Percentiles rank a stretch among this genome's conserved stretches.
phyloP scores from a whole-genome alignment of 2,888 invertebrate species.

The Pyrrhia umbra region DNA sequence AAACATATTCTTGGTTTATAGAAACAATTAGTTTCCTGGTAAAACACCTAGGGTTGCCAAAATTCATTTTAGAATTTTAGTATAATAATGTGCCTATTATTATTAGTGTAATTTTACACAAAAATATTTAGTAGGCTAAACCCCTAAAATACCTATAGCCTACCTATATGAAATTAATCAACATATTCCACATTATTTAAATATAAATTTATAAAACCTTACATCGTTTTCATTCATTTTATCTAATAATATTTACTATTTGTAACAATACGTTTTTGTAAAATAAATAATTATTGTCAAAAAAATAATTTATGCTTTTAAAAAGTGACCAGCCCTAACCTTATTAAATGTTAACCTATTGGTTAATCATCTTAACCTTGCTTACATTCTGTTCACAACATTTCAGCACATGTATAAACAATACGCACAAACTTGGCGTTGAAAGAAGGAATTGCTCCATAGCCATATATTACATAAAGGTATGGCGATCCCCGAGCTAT shows the following conservation, averaged over 20 bases:
- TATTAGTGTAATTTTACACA: too few relatives aligned
- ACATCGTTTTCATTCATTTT: too few relatives aligned
- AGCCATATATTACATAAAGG: constrained; percentile 29
- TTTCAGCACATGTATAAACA: constrained; percentile 63
- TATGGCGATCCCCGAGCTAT: constrained; percentile 41
- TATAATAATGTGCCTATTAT: too few relatives aligned
- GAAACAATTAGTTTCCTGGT: constrained; percentile 58
- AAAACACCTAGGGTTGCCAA: constrained; percentile 11
- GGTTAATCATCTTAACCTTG: constrained; percentile 60
- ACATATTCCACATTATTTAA: too few relatives aligned
- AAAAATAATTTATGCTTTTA: not conserved
- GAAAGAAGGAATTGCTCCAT: constrained; percentile 44
- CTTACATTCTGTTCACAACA: constrained; percentile 58
- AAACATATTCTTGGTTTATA: constrained; percentile 67
- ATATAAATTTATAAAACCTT: too few relatives aligned
- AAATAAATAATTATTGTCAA: not conserved
- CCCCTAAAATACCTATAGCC: too few relatives aligned
- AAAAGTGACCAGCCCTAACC: not conserved
- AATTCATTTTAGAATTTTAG: not conserved
- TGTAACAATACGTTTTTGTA: too few relatives aligned
- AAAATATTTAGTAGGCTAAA: too few relatives aligned
- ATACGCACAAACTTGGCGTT: constrained; percentile 40
- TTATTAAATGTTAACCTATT: constrained; percentile 11
- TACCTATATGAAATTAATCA: too few relatives aligned
- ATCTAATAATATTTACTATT: too few relatives aligned